phyloP scores from a whole-genome alignment of 2,797 vertebrate genomes.

The Microctenopoma lineatum region DNA sequence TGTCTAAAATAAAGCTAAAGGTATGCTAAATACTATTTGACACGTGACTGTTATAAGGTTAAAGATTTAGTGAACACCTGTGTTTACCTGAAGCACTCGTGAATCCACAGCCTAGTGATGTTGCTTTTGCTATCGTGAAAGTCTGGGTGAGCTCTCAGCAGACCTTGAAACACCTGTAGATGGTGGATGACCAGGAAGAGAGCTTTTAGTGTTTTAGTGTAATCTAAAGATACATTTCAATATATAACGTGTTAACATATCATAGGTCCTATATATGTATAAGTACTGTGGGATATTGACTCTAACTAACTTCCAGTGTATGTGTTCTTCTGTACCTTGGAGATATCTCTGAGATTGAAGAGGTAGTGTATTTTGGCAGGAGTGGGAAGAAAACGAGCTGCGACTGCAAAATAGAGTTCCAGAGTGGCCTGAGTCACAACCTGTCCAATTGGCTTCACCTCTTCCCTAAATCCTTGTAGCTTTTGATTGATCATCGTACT shows the following conservation, averaged over 20 bases:
- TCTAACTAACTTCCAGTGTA: not conserved
- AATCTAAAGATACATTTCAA: too few relatives aligned
- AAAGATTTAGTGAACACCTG: not conserved
- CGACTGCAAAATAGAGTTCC: constrained; percentile 86
- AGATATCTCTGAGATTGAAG: constrained; percentile 94
- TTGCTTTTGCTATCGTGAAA: constrained; percentile 88
- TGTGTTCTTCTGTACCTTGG: constrained; percentile 80
- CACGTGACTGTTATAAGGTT: not conserved
- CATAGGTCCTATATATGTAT: not conserved
- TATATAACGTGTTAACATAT: too few relatives aligned
- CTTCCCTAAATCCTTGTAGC: constrained; percentile 89
- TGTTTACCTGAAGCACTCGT: constrained; percentile 91
- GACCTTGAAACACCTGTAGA: constrained; percentile 90
- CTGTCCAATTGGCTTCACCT: constrained; percentile 87
- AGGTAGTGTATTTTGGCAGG: constrained; percentile 93
- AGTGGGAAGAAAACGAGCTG: constrained; percentile 88
- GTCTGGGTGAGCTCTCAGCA: constrained; percentile 88
- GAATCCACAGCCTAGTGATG: constrained; percentile 90
- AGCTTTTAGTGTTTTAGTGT: too few relatives aligned
- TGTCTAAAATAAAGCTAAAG: too few relatives aligned
- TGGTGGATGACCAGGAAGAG: not conserved
- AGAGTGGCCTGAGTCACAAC: constrained; percentile 88
- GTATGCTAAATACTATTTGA: not conserved
- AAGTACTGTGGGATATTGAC: not conserved
- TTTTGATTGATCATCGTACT: constrained; percentile 92